Base-by-base conservation (phyloP, 2,797 vertebrate species). In the Pseudotriccus pelzelni region DNA sequence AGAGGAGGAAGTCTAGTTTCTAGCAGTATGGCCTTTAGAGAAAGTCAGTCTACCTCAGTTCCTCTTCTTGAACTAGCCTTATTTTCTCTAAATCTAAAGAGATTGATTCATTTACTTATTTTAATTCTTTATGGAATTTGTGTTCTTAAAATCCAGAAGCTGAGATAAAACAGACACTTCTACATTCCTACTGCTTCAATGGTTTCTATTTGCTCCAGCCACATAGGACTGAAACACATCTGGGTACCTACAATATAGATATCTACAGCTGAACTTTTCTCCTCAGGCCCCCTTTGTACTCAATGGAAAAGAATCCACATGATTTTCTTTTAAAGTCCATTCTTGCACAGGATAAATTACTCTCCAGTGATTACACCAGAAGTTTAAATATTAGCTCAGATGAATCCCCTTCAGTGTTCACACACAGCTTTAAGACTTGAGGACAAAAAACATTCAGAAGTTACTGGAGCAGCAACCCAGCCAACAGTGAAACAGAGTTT, bases 361-460 rank as follows among this genome's bases (percentile, higher is more conserved):
- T 82, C n/a, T 69, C 39, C 50, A 82, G 23, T 23, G 36, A 55
- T 41, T 73, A 95, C 46, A 93, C 30, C 3, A 68, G 41, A 41
- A 73, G n/a, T 59, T 84, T 82, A 94, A 94, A 82, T 87, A 84
- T 89, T 90, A 81, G 78, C 39, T 88, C 55, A 72, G 46, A 72
- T 12, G 5, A 90, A 78, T 76, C 24, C 41, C 52, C 52, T 59
- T 70, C 23, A 93, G 24, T 41, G 62, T 36, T 86, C 49, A 56
- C 19, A 93, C 14, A 63, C 12, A 9, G 21, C 28, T 89, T 39
- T 84, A 79, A 82, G 84, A 93, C 52, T 73, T 37, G 23, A 73
- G 59, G 52, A 88, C 39, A 88, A 82, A 91, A 74, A 58, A 4
- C 12, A 77, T 41, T 41, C 50, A 87, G 28, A 86, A 55, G 15